A percentile compares a stretch with the other conserved stretches of the same genome.
phyloP scores from a whole-genome alignment of 2,113 vertebrate genomes.

The Tetrax tetrax region DNA sequence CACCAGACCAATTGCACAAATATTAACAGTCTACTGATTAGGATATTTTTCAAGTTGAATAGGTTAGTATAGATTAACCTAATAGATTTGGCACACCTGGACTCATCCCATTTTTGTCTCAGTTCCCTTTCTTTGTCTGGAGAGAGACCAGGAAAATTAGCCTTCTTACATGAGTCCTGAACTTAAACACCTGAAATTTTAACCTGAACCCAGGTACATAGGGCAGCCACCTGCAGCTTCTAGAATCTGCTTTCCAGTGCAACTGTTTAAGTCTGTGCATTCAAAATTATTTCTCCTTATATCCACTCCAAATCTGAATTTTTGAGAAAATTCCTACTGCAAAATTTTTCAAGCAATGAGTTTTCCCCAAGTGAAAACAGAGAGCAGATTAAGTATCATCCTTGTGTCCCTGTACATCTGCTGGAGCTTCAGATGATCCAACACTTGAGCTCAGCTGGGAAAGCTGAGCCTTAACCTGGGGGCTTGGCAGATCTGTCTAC shows the following conservation, averaged over 20 bases:
- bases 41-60: background rate
- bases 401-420: background rate
- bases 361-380: background rate
- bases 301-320: background rate
- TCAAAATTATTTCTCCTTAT: background rate
- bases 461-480: background rate
- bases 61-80: background rate
- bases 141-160: background rate
- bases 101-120: background rate
- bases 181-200: background rate
- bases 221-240: background rate
- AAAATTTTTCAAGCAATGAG: background rate
- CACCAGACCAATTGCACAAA: background rate
- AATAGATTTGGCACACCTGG: background rate
- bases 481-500: background rate
- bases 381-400: background rate
- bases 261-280: background rate
- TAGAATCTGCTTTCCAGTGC: background rate
- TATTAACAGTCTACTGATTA: background rate
- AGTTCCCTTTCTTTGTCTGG: background rate
- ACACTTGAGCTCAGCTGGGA: background rate
- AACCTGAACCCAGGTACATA: background rate
- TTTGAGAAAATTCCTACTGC: background rate
- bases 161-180: background rate
- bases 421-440: background rate